These are phyloP conservation scores for Leptopilina clavipes DNA, from an alignment of 1,140 invertebrate species.

Conservation along the genomic window DNA sequence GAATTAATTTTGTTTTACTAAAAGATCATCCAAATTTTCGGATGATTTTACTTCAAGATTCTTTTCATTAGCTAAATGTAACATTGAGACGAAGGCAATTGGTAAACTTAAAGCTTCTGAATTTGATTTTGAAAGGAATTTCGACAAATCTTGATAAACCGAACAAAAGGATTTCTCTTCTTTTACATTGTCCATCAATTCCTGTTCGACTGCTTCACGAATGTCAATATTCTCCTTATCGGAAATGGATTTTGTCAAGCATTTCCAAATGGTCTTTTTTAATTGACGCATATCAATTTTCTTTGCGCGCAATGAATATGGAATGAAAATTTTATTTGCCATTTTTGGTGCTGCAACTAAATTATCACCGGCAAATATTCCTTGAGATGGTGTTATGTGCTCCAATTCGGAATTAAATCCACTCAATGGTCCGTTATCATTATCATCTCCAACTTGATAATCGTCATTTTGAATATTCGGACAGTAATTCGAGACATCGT, in stretches of 20 bases:
- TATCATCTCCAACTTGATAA: slow-evolving; percentile 64
- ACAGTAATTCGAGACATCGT: slow-evolving; percentile 74
- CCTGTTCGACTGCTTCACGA: slow-evolving; percentile 55
- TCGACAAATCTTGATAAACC: slow-evolving; percentile 78
- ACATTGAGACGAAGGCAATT: slow-evolving; percentile 83
- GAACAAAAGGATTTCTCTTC: slow-evolving; percentile 69
- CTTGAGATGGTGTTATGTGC: slow-evolving; percentile 68
- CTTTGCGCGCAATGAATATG: slow-evolving; percentile 84
- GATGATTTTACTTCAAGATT: slow-evolving; percentile 51
- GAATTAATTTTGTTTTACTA: slow-evolving; percentile 44
- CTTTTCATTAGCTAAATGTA: slow-evolving; percentile 89
- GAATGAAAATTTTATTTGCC: slow-evolving; percentile 79
- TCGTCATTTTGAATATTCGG: slow-evolving; percentile 69
- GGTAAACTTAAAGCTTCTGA: slow-evolving; percentile 83
- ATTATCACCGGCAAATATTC: slow-evolving; percentile 74
- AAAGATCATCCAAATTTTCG: slow-evolving; percentile 54
- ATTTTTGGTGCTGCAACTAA: slow-evolving; percentile 77
- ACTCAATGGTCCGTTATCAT: slow-evolving; percentile 67
- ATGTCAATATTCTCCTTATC: slow-evolving; percentile 59
- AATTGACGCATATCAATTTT: slow-evolving; percentile 87
- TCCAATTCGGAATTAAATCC: slow-evolving; percentile 69
- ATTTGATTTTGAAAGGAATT: slow-evolving; percentile 77
- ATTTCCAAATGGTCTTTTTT: slow-evolving; percentile 83
- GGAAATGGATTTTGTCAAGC: slow-evolving; percentile 65
- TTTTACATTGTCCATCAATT: slow-evolving; percentile 56